phyloP scores from a whole-genome alignment of 2,888 invertebrate species.

The Gymnosoma rotundatum region DNA sequence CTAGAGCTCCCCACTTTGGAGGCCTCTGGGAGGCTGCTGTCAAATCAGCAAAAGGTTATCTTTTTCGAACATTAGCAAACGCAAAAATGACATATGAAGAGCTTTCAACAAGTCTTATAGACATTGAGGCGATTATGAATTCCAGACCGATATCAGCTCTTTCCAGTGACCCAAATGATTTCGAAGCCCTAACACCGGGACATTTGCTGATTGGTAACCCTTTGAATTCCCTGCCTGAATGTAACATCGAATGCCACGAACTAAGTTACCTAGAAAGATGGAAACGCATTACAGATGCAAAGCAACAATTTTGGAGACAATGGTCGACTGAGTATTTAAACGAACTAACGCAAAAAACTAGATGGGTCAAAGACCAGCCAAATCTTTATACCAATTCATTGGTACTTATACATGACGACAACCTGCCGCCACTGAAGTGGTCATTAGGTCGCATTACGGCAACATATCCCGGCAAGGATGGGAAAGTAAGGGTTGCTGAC shows the following conservation, averaged over 20 bases:
- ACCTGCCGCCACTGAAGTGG: constrained; percentile 19
- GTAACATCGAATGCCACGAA: constrained; percentile 31
- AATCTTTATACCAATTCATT: no score
- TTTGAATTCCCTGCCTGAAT: constrained; percentile 53
- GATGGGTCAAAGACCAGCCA: no score
- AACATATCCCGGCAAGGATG: constrained; percentile 5
- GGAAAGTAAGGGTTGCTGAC: constrained; percentile 2
- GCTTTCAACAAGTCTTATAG: constrained; percentile 43
- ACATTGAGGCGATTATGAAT: constrained; percentile 51
- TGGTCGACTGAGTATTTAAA: constrained; percentile 49
- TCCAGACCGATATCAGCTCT: constrained; percentile 36
- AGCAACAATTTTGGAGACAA: constrained; percentile 61
- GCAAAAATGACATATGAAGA: constrained; percentile 57
- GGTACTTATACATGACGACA: constrained; percentile 11
- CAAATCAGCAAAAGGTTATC: background rate
- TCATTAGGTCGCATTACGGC: constrained; percentile 11
- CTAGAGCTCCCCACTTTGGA: constrained; percentile 67
- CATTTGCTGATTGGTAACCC: constrained; percentile 44
- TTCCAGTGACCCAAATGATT: constrained; percentile 50
- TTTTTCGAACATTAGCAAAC: constrained; percentile 30
- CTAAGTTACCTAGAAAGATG: constrained; percentile 41
- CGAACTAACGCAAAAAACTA: constrained; percentile 1
- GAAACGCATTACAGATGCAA: constrained; percentile 52
- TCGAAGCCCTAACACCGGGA: constrained; percentile 44
- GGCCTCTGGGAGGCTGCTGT: constrained; percentile 59